Conservation (phyloP, 92 coral and sea anemone genomes). For the Desmophyllum pertusum region DNA sequence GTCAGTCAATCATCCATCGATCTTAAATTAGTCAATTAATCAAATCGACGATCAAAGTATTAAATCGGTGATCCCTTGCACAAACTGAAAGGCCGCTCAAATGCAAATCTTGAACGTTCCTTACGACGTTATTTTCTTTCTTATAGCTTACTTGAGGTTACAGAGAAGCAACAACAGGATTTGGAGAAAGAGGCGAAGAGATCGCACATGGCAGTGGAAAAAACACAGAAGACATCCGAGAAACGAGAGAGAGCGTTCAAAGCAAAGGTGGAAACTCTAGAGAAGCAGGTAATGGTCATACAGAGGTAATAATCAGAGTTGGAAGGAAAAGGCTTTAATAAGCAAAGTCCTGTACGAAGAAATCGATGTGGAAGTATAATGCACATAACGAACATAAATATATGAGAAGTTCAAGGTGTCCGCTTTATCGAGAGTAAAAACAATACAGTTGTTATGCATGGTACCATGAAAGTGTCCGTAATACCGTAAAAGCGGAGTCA, state of each 20-base stretch:
- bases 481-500: too few relatives aligned
- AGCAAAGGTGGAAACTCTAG: constrained; percentile 68
- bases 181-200: constrained; percentile 65
- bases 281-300: constrained; percentile 82
- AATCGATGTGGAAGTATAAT: too few relatives aligned
- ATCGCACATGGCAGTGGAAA: constrained; percentile 74
- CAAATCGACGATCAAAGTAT: too few relatives aligned
- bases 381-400: too few relatives aligned
- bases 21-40: neutral
- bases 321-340: too few relatives aligned
- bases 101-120: neutral
- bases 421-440: too few relatives aligned
- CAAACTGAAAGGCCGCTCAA: neutral
- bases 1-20: neutral
- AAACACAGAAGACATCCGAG: constrained; percentile 77
- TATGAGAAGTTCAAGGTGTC: too few relatives aligned
- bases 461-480: too few relatives aligned
- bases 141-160: constrained; percentile 67
- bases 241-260: constrained; percentile 74
- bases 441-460: too few relatives aligned
- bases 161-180: constrained; percentile 75
- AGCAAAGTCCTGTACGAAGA: too few relatives aligned
- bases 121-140: neutral
- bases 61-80: too few relatives aligned
- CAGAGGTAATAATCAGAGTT: too few relatives aligned